phyloP scores from a whole-genome alignment of 2,113 vertebrate species.

The Grantiella picta region DNA sequence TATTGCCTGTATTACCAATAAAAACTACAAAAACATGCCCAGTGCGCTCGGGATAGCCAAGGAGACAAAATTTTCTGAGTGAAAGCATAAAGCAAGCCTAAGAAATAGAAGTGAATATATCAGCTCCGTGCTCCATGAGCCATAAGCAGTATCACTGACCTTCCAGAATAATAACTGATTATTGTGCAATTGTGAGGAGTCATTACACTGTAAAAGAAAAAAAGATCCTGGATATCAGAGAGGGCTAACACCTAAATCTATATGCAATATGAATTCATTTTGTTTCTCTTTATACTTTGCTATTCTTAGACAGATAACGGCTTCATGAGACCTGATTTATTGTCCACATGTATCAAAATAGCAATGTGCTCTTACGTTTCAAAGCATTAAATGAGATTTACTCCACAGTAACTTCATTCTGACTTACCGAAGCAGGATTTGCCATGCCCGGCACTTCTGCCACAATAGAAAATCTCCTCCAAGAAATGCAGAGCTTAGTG shows the following conservation, averaged over 20 bases:
- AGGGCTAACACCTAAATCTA: slow-evolving; percentile 6
- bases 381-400: slow-evolving; percentile 70
- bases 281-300: slow-evolving; percentile 44
- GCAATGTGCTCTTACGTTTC: slow-evolving; percentile 36
- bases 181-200: not conserved
- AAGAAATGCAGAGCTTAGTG: slow-evolving; percentile 61
- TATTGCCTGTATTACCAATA: not conserved
- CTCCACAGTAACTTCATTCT: slow-evolving; percentile 63
- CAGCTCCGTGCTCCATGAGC: not conserved
- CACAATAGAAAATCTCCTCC: slow-evolving; percentile 60
- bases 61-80: not conserved
- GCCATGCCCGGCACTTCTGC: slow-evolving; percentile 31
- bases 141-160: not conserved
- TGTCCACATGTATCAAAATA: slow-evolving; percentile 44
- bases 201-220: not conserved
- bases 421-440: slow-evolving; percentile 65
- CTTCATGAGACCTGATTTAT: slow-evolving; percentile 46
- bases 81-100: not conserved
- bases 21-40: not conserved
- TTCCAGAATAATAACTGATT: not conserved
- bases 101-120: not conserved
- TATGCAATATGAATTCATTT: slow-evolving; percentile 36
- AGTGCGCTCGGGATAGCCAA: not conserved
- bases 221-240: not conserved
- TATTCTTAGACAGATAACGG: slow-evolving; percentile 21